Percentiles rank a stretch among this genome's conserved stretches.
These are phyloP conservation scores for Muntiacus muntjak DNA, from an alignment of 2,113 vertebrate species.

Conservation along the genomic window DNA sequence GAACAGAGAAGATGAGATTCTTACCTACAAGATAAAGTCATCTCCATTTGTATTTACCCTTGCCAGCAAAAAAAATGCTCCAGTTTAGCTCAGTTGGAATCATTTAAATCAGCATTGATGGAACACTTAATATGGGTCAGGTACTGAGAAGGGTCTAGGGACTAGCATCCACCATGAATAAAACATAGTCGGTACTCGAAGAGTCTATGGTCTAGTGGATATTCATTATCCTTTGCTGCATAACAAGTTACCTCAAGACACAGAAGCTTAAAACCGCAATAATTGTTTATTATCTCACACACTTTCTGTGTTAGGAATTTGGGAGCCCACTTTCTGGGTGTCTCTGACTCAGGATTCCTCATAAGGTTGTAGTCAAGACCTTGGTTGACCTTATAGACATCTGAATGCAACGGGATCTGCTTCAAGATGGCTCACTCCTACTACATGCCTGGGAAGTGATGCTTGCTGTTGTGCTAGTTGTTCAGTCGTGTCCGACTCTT, in stretches of 20 bases:
- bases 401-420: neutral
- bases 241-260: neutral
- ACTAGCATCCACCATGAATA: neutral
- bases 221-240: neutral
- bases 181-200: neutral
- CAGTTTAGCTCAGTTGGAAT: neutral
- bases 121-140: neutral
- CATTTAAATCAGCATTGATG: neutral
- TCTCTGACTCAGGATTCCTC: neutral
- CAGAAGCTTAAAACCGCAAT: neutral
- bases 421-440: neutral
- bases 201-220: neutral
- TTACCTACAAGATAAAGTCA: neutral
- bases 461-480: neutral
- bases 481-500: neutral
- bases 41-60: neutral
- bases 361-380: neutral
- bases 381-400: neutral
- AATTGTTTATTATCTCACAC: neutral
- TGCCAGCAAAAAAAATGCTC: neutral
- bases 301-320: neutral
- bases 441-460: rapidly evolving
- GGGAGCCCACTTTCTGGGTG: neutral
- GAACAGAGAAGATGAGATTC: neutral
- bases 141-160: neutral